Evolutionary conservation across 2,113 vertebrate genomes (phyloP), one percentile per base, ranked within the genome.

Genomic region (Alces alces): DNA sequence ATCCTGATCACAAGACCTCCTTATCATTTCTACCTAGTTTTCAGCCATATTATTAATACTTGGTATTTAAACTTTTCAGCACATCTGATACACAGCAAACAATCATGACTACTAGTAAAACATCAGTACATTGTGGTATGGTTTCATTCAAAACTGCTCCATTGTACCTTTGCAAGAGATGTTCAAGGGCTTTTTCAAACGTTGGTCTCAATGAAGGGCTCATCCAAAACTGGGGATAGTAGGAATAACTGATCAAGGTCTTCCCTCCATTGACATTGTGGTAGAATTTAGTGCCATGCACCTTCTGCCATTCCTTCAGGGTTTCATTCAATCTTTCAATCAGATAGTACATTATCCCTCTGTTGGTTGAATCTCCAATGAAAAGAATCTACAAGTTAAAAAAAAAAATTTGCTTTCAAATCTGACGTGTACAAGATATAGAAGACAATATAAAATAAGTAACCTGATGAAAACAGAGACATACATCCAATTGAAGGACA

Each of bases 341-440:
- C 95, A 99, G 98, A 97, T 99, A 99, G 97, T 99, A 99, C 99
- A 99, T 99, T 98, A 99, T 99, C 28, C 99, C 99, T 54, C 99
- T 99, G 98, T 99, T 99, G 95, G 99, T 99, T 39, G 99, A 99
- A 97, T 99, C 99, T 1, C 99, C 99, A 80, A 99, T 99, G 93
- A 99, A 99, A 98, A 99, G 98, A 97, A 99, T 98, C 99, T 99
- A 96, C 55, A 95, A 96, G 97, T 79, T 14, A 89, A 97, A 96
- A 97, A 96, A 97, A 98, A 91, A 92, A 23, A 1, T 19, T 94
- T 28, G 91, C 2, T 90, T 80, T 90, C 9, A 80, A 27, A 97
- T 89, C 27, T 92, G 43, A 79, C 58, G 70, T 52, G 97, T 97
- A 55, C 11, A 89, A n/a, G 52, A 61, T 5, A 60, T 6, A 55